Base-by-base conservation (phyloP, 2,797 vertebrate species). In the Lepilemur septentrionalis region DNA sequence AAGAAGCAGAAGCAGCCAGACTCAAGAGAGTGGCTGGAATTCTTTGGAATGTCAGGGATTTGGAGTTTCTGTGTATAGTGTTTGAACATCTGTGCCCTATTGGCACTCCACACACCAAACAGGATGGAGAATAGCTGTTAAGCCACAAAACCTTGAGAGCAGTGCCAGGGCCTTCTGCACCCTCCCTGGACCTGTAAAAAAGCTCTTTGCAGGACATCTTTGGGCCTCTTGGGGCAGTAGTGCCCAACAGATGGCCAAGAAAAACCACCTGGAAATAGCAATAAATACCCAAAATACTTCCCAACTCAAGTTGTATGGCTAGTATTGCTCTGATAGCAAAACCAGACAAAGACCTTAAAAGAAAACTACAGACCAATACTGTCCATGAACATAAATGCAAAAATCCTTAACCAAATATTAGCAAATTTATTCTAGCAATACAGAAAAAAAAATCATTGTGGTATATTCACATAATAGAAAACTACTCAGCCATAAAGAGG, bases 231-330 rank as follows among this genome's bases (percentile, higher is more conserved):
- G 38, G 46, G 32, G 43, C 46, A 89, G 65, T 12, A n/a, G 32
- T 80, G 32, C 65, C 46, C 91, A 93, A 84, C 0, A 78, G 65
- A 65, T 20, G 32, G 76, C 72, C 95, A 95, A 92, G 48, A 76
- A 90, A 93, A 93, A 41, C 25, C 65, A 86, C 69, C 48, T 59
- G n/a, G 38, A 91, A 95, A 81, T 65, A 85, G 57, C 50, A 83
- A 59, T 79, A 85, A 82, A 94, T 38, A 67, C 10, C 46, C 28
- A 30, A 41, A 75, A 35, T 86, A 67, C 15, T 61, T 91, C 50
- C 55, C 75, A 76, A n/a, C 35, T 75, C 57, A 38, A 65, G 57
- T 93, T 85, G 69, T 69, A 32, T 72, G 69, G 63, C 48, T 78
- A 38, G 20, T 32, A 46, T 57, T 72, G 67, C 28, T 93, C 61